These are phyloP conservation scores for Agonum fuliginosum DNA, from an alignment of 2,888 invertebrate species.

Conservation along the genomic window DNA sequence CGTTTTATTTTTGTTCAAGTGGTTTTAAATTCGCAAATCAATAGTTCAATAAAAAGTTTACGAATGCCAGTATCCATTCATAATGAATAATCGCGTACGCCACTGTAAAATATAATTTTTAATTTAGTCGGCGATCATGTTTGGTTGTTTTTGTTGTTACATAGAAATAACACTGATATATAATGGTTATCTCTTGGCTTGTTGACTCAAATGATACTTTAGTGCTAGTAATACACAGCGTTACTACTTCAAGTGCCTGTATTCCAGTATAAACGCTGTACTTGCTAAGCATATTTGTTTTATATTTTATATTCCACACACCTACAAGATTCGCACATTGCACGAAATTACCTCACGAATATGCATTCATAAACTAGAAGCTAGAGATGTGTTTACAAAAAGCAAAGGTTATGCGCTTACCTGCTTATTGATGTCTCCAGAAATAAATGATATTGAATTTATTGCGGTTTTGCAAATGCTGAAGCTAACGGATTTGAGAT, in stretches of 20 bases:
- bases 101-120: conserved; percentile 1
- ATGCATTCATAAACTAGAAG: background rate
- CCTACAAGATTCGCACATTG: background rate
- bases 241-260: conserved; percentile 18
- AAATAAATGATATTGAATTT: no score
- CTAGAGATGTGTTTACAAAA: background rate
- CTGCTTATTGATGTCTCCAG: background rate
- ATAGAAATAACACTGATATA: conserved; percentile 35
- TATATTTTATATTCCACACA: background rate
- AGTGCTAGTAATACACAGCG: conserved; percentile 31
- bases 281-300: background rate
- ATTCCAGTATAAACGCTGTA: conserved; percentile 14
- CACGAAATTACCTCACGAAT: background rate
- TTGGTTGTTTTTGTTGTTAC: conserved; percentile 32
- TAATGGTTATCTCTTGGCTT: conserved; percentile 27
- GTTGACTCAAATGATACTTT: conserved; percentile 36
- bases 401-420: background rate
- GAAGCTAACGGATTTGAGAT: no score
- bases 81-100: background rate
- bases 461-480: no score
- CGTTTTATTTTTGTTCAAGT: no score
- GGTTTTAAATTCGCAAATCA: no score
- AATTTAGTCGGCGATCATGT: conserved; percentile 8
- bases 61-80: no score
- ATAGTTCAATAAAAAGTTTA: no score